Evolutionary conservation across 2,797 vertebrate species (phyloP), one percentile per base, ranked within the genome.

Genomic region (Sitta carolinensis): DNA sequence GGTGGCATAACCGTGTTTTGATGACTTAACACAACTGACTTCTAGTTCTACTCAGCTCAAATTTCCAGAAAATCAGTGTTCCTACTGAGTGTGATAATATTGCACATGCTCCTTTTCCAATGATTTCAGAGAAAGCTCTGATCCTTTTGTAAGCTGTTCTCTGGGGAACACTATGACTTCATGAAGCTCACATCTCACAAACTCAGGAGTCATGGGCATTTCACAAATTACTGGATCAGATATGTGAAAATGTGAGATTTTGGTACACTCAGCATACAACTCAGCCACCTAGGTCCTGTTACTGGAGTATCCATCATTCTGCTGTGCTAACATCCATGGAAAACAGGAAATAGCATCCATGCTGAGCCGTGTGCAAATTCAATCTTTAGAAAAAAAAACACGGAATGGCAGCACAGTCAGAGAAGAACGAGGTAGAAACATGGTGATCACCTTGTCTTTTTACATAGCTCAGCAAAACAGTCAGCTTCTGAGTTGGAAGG

Each of bases 31-130:
- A 57, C 55, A 91, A 89, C 76, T 72, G 55, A 75, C 59, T 85
- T 88, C 82, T 69, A 87, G 76, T 27, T 83, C 76, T 76, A 38
- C 90, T 78, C 61, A 91, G 82, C 48, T 93, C 85, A 90, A 66
- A 72, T 89, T 86, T 95, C 75, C 78, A 87, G 94, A 87, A 96
- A 90, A 90, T 87, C 67, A 86, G 45, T 86, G 66, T 6, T 79
- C 84, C 91, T 90, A 87, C 59, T 63, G 75, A 95, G 73, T 19
- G 8, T 62, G 77, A 63, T 73, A 94, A 92, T 4, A 85, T 38
- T 92, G 84, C 70, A 87, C 30, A 61, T 72, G 62, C 36, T 83
- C 63, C 69, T 88, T 90, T 90, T 52, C 54, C 74, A 61, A 7
- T 16, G 57, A 36, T 66, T 90, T 76, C 57, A 67, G 40, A 93